These are phyloP conservation scores for Taurulus bubalis DNA, from an alignment of 2,113 vertebrate species.

Conservation along the genomic window DNA sequence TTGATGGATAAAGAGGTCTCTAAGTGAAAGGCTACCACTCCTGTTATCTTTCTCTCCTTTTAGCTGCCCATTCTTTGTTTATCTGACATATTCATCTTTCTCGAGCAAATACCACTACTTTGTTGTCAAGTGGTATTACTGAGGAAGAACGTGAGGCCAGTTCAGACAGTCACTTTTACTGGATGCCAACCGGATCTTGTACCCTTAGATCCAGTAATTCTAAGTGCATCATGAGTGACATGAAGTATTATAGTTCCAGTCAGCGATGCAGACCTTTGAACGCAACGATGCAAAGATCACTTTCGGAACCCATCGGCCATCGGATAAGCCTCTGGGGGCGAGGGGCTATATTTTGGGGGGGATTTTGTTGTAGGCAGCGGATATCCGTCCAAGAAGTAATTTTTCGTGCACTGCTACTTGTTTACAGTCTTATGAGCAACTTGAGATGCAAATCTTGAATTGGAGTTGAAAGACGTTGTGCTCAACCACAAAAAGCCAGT, in stretches of 20 bases:
- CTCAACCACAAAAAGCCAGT: too few relatives aligned
- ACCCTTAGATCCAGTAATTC: not conserved
- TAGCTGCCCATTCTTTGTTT: slow-evolving; percentile 5
- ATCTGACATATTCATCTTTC: slow-evolving; percentile 4
- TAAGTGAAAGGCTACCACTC: not conserved
- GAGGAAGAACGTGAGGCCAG: not conserved
- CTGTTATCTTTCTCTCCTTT: slow-evolving; percentile 7
- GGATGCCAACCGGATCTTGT: not conserved
- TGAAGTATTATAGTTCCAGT: slow-evolving; percentile 12
- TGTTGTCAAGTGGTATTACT: slow-evolving; percentile 1
- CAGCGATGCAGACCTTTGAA: slow-evolving; percentile 28
- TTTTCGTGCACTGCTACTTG: too few relatives aligned
- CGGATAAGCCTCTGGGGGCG: too few relatives aligned
- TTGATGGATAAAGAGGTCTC: slow-evolving; percentile 1
- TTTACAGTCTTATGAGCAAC: too few relatives aligned
- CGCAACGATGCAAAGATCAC: not conserved
- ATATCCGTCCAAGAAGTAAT: too few relatives aligned
- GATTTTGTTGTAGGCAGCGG: too few relatives aligned
- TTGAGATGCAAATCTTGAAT: too few relatives aligned
- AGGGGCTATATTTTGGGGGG: too few relatives aligned
- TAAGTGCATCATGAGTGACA: slow-evolving; percentile 22
- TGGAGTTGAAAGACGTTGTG: not conserved
- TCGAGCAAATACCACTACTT: not conserved
- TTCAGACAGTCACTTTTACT: not conserved
- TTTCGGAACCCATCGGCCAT: not conserved